phyloP scores from a whole-genome alignment of 1,140 invertebrate genomes.

The Tetranychus cinnabarinus region DNA sequence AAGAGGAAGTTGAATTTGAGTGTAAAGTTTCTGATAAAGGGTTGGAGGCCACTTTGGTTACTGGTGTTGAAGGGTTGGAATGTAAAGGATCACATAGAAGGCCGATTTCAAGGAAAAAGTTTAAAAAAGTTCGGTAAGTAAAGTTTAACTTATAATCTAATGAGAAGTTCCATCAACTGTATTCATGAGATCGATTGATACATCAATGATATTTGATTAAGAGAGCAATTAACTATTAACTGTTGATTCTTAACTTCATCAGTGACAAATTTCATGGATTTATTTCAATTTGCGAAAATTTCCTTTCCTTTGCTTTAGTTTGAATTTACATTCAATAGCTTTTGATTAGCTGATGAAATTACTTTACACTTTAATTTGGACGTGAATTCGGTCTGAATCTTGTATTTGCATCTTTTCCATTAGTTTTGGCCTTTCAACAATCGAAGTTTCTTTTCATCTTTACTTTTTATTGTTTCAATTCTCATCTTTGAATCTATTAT shows the following conservation, averaged over 20 bases:
- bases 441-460: too few species aligned
- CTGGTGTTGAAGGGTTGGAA: slow-evolving; percentile 42
- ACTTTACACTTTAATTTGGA: too few species aligned
- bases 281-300: background rate
- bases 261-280: background rate
- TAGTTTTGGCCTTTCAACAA: too few species aligned
- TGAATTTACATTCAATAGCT: too few species aligned
- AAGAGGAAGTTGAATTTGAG: slow-evolving; percentile 63
- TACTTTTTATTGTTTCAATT: too few species aligned
- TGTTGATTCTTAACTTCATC: background rate
- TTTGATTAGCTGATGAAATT: too few species aligned
- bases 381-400: too few species aligned
- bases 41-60: slow-evolving; percentile 54
- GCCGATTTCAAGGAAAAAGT: slow-evolving; percentile 46
- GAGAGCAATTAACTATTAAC: too few species aligned
- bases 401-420: too few species aligned
- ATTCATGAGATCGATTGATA: too few species aligned
- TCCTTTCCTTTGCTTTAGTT: background rate
- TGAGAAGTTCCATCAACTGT: background rate
- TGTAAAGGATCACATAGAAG: slow-evolving; percentile 52
- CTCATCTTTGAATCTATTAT: too few species aligned
- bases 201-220: too few species aligned
- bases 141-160: background rate
- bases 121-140: slow-evolving; percentile 48
- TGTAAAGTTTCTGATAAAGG: slow-evolving; percentile 57